Conservation (phyloP, 2,888 invertebrate genomes). For the Balanococcus diminutus region DNA sequence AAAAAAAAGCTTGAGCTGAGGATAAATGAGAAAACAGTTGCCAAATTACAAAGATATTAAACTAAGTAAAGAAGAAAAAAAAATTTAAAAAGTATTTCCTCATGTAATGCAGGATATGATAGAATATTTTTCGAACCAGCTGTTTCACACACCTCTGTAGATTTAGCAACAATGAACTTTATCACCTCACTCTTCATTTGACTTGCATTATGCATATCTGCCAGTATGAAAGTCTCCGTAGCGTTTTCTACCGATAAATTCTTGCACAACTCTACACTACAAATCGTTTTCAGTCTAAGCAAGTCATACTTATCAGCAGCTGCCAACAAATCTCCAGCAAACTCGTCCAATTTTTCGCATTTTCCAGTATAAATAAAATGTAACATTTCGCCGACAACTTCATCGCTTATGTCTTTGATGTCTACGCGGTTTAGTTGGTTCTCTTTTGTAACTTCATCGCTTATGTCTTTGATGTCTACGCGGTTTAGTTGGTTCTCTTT, state of each 20-base stretch:
- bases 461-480: too few species aligned
- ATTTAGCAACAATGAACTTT: background rate
- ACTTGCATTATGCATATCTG: constrained; percentile 96
- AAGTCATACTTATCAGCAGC: constrained; percentile 98
- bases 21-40: too few species aligned
- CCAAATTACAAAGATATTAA: too few species aligned
- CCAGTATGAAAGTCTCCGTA: constrained; percentile 93
- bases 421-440: constrained; percentile 94
- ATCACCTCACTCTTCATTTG: background rate
- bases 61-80: too few species aligned
- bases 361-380: constrained; percentile 98
- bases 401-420: constrained; percentile 96
- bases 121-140: background rate
- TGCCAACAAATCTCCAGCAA: constrained; percentile 96
- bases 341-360: constrained; percentile 92
- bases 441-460: too few species aligned
- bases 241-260: constrained; percentile 95
- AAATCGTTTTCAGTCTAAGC: constrained; percentile 97
- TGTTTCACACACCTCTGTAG: background rate
- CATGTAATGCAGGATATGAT: background rate
- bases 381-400: constrained; percentile 95
- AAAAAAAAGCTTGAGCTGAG: too few species aligned
- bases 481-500: too few species aligned
- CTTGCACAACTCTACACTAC: constrained; percentile 94
- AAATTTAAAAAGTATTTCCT: too few species aligned